Percentiles rank a stretch among this genome's conserved stretches.
These are phyloP conservation scores for Micropterix aruncella DNA, from an alignment of 2,888 invertebrate genomes.

Conservation along the genomic window DNA sequence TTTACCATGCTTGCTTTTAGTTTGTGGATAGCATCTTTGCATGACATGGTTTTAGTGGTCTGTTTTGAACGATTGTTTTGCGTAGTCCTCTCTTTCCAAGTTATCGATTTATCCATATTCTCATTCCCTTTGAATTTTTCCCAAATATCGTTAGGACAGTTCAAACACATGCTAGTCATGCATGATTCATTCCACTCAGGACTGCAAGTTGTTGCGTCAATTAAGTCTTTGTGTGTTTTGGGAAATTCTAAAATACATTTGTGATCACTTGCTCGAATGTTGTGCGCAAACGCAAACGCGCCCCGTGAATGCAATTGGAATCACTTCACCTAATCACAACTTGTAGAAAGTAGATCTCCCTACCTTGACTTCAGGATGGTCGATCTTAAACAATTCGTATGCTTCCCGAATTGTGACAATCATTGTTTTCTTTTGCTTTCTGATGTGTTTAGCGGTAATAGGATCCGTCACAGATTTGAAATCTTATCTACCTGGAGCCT, in stretches of 20 bases:
- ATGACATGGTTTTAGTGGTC: constrained; percentile 1
- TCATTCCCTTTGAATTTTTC: not conserved
- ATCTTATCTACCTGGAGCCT: too few species aligned
- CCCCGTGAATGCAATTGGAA: too few species aligned
- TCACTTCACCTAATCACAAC: too few species aligned
- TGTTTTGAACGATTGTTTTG: not conserved
- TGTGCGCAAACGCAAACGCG: constrained; percentile 2
- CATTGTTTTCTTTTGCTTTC: too few species aligned
- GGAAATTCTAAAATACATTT: not conserved
- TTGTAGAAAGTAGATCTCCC: too few species aligned
- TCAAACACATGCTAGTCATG: too few species aligned
- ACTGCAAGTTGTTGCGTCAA: constrained; percentile 2
- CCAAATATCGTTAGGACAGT: constrained; percentile 1
- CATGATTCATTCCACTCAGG: too few species aligned
- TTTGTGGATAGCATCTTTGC: constrained; percentile 2
- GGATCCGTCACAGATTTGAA: too few species aligned
- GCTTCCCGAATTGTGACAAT: too few species aligned
- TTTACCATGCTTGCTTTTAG: constrained; percentile 1
- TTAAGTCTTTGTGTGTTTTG: constrained; percentile 5
- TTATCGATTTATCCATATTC: not conserved
- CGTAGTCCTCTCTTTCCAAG: constrained; percentile 3
- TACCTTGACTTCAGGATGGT: too few species aligned
- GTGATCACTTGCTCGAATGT: not conserved
- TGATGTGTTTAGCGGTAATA: too few species aligned
- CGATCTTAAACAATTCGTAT: too few species aligned